Base-by-base conservation (phyloP, 2,888 invertebrate species). In the Sabellastarte sp. region DNA sequence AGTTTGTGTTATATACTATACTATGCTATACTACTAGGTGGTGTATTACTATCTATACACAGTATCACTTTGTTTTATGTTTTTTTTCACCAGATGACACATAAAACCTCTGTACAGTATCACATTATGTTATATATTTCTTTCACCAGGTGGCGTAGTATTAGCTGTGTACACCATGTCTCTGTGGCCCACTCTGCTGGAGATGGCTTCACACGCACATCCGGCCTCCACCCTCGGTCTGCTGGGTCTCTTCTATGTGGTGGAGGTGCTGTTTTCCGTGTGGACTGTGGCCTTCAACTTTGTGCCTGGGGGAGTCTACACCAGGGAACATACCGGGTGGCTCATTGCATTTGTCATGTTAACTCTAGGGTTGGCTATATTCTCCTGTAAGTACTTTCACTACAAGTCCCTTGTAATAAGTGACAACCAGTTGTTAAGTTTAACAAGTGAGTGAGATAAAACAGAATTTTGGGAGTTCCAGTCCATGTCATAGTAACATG, bases 221-320 rank as follows among this genome's bases (percentile, higher is more conserved):
- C 77, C 82, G 4, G 78, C 74, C 1, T 60, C 57, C 4, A 65
- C 71, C 2, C 64, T 77, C 15, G 72, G 76, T 15, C 63, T 83
- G 24, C 69, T 77, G n/a, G 65, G 78, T 2, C 73, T 81, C 62
- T 60, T 77, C 1, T 84, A 79, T 63, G 66, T 84, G 32, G 61
- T 75, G 1, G 76, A 81, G 73, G 77, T 80, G 20, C 75, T 80
- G 62, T 84, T 81, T 71, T 76, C 76, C 50, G 84, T 84, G 32
- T 84, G 84, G 84, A 83, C 83, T 0, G 79, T 82, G 53, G 84
- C 84, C 0, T 84, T 79, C 69, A 84, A 84, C 71, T 84, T 84
- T 76, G 84, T 84, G 20, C 84, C 84, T 5, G 81, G 82, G 2
- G 84, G 84, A 3, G 80, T 73, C 24, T 84, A 81, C 68, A 84